Percentiles rank a stretch among this genome's conserved stretches.
These are phyloP conservation scores for Macrophya alboannulata DNA, from an alignment of 2,888 invertebrate species.

Conservation along the genomic window DNA sequence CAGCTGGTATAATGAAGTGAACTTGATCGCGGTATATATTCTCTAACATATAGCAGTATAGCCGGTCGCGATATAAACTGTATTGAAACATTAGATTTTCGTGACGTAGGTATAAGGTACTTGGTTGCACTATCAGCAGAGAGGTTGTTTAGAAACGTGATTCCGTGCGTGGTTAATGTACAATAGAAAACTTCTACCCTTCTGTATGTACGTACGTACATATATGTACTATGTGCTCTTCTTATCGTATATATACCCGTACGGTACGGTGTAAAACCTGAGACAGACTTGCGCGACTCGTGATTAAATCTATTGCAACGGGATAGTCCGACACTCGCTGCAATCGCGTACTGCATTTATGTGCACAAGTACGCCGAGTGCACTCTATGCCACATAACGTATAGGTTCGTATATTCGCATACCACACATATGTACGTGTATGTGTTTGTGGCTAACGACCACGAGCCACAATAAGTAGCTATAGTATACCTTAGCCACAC, in stretches of 20 bases:
- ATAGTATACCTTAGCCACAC: background rate
- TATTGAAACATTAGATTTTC: slow-evolving; percentile 26
- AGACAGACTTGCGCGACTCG: slow-evolving; percentile 3
- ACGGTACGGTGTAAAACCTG: background rate
- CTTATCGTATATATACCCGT: background rate
- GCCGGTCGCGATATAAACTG: background rate
- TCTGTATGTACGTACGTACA: too few species aligned
- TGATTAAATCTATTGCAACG: slow-evolving; percentile 39
- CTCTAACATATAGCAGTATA: background rate
- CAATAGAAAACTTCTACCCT: slow-evolving; percentile 21
- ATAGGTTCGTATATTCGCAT: slow-evolving; percentile 1
- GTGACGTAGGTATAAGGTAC: background rate
- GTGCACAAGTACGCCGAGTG: background rate
- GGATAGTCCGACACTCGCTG: slow-evolving; percentile 29
- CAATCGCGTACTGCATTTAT: slow-evolving; percentile 23
- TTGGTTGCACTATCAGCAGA: background rate
- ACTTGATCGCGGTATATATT: background rate
- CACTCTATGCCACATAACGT: background rate
- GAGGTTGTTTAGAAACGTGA: slow-evolving; percentile 51
- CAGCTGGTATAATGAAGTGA: background rate
- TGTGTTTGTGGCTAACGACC: background rate
- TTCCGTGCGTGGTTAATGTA: slow-evolving; percentile 44
- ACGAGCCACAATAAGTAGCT: slow-evolving; percentile 24
- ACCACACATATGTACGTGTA: background rate
- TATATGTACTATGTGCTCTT: slow-evolving; percentile 19